Evolutionary conservation across 2,888 invertebrate genomes (phyloP).

Genomic region (Caenorhabditis sp.): DNA sequence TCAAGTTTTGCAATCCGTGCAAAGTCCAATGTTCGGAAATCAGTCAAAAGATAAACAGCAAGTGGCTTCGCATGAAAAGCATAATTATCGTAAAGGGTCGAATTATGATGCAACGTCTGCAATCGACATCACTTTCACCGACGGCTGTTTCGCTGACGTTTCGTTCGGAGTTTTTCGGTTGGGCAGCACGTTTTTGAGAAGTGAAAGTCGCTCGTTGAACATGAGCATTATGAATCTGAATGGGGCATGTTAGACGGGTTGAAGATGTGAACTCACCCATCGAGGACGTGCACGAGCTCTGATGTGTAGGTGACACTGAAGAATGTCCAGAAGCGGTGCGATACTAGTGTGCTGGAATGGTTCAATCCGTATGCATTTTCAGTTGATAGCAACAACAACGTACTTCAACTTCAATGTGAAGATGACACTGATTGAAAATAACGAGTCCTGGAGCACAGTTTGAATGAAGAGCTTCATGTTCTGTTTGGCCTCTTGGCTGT

Average conservation of each 20-base stretch:
- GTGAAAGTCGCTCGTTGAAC: slow-evolving; percentile 1
- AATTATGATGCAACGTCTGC: too few species aligned
- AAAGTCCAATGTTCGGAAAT: too few species aligned
- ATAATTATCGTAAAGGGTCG: too few species aligned
- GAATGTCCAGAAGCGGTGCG: slow-evolving; percentile 16
- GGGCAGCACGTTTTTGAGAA: not conserved
- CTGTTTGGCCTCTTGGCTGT: slow-evolving; percentile 14
- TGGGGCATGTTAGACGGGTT: not conserved
- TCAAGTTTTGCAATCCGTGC: too few species aligned
- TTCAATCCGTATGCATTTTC: not conserved
- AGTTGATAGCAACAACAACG: not conserved
- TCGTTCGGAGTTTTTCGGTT: not conserved
- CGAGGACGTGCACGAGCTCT: slow-evolving; percentile 21
- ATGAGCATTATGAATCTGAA: slow-evolving; percentile 25
- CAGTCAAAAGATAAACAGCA: too few species aligned
- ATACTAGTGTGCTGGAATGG: slow-evolving; percentile 3
- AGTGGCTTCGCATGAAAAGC: too few species aligned
- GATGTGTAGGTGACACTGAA: not conserved
- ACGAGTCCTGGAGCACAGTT: slow-evolving; percentile 27
- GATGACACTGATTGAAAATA: slow-evolving; percentile 27
- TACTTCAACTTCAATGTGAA: slow-evolving; percentile 19
- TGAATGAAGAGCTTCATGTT: slow-evolving; percentile 24
- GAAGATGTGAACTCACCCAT: slow-evolving; percentile 8
- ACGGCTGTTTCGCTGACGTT: not conserved
- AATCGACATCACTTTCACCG: too few species aligned